Evolutionary conservation across 1,140 invertebrate species (phyloP).

Genomic region (Himalopsyche phryganea): DNA sequence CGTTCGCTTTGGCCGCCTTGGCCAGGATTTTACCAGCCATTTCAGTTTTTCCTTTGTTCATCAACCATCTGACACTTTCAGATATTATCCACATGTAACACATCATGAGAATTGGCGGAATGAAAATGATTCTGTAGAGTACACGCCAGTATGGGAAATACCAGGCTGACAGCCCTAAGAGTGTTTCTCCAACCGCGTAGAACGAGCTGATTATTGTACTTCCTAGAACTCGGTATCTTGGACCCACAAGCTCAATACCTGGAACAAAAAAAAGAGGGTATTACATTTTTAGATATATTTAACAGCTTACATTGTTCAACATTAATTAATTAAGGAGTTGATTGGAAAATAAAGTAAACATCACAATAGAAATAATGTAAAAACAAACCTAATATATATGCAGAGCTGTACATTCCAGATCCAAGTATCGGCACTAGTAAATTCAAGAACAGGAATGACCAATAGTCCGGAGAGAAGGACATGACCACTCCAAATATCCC

Average conservation of each 20-base stretch:
- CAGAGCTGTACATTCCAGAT: conserved; percentile 55
- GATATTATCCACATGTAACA: conserved; percentile 58
- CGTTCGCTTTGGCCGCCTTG: conserved; percentile 67
- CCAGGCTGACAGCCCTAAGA: conserved; percentile 65
- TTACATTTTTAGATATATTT: conserved; percentile 4
- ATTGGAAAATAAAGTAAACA: too few species aligned
- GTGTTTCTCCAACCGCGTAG: conserved; percentile 69
- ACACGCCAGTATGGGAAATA: conserved; percentile 66
- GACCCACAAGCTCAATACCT: conserved; percentile 77
- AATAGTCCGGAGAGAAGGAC: conserved; percentile 54
- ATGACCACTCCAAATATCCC: conserved; percentile 52
- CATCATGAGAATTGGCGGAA: conserved; percentile 61
- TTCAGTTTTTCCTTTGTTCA: conserved; percentile 64
- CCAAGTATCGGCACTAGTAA: conserved; percentile 53
- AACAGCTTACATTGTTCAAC: too few species aligned
- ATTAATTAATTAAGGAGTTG: too few species aligned
- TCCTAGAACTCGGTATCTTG: conserved; percentile 67
- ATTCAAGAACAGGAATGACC: conserved; percentile 52
- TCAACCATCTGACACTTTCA: conserved; percentile 69
- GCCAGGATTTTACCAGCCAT: conserved; percentile 58
- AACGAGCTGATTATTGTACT: conserved; percentile 67
- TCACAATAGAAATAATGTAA: too few species aligned
- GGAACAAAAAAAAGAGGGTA: conserved; percentile 40
- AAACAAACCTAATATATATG: conserved; percentile 57
- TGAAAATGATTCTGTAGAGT: conserved; percentile 63